These are phyloP conservation scores for Ctenosaura bakeri DNA, from an alignment of 2,797 vertebrate genomes.

Conservation along the genomic window DNA sequence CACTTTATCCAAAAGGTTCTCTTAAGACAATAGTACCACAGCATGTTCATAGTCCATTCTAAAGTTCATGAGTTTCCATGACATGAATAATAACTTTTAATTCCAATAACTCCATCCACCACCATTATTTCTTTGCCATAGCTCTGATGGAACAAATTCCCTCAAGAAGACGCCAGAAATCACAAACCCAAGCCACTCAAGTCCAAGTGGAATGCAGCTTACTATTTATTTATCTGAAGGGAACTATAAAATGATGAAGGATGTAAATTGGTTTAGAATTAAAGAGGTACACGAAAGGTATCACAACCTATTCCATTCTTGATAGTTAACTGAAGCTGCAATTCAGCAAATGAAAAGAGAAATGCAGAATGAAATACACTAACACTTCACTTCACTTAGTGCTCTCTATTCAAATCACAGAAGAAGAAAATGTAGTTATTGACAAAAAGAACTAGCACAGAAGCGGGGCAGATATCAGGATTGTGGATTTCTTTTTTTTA, in stretches of 20 bases:
- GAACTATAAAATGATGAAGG: slow-evolving; percentile 25
- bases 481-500: no score
- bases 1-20: slow-evolving; percentile 2
- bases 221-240: background rate
- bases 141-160: slow-evolving; percentile 27
- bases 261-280: background rate
- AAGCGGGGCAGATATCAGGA: no score
- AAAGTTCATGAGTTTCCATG: background rate
- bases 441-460: background rate
- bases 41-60: background rate
- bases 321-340: background rate
- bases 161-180: slow-evolving; percentile 33
- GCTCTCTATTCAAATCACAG: slow-evolving; percentile 41
- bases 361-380: slow-evolving; percentile 31
- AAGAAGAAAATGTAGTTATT: background rate
- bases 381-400: slow-evolving; percentile 29
- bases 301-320: slow-evolving; percentile 14
- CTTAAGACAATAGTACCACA: fast-evolving
- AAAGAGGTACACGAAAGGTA: background rate
- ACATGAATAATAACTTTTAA: background rate
- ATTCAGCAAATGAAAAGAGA: slow-evolving; percentile 8
- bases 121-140: background rate
- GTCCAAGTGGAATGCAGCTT: background rate
- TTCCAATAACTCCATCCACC: background rate
- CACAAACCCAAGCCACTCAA: slow-evolving; percentile 27